phyloP scores from a whole-genome alignment of 1,140 invertebrate species.

The Dendroctonus valens region DNA sequence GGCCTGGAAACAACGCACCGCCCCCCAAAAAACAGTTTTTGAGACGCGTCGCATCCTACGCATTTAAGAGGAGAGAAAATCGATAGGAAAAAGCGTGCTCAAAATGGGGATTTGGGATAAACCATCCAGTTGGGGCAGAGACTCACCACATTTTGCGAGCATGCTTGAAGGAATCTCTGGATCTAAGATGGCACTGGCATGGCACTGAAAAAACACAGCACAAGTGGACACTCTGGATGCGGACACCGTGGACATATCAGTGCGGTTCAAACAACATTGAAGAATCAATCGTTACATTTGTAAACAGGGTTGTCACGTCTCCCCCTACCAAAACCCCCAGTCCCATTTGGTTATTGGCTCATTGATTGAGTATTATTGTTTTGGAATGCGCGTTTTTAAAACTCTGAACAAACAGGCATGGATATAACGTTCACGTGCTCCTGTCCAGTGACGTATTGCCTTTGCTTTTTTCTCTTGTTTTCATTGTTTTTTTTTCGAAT shows the following conservation, averaged over 20 bases:
- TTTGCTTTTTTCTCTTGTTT: conserved; percentile 38
- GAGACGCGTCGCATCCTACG: conserved; percentile 28
- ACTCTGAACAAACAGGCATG: conserved; percentile 49
- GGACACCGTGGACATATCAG: conserved; percentile 45
- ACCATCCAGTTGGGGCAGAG: conserved; percentile 5
- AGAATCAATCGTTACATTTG: conserved; percentile 54
- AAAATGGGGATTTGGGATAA: conserved; percentile 28
- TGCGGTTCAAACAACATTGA: conserved; percentile 51
- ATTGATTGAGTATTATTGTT: conserved; percentile 55
- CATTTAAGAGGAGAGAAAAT: conserved; percentile 24
- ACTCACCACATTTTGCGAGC: conserved; percentile 30
- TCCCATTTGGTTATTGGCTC: conserved; percentile 54
- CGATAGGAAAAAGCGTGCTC: conserved; percentile 33
- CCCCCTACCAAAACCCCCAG: conserved; percentile 48
- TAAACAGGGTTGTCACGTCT: conserved; percentile 53
- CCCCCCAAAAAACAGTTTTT: conserved; percentile 26
- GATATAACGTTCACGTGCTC: conserved; percentile 36
- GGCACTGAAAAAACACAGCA: background rate
- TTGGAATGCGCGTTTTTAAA: conserved; percentile 54
- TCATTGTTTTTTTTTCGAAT: conserved; percentile 36
- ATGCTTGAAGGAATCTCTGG: conserved; percentile 26
- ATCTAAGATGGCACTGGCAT: conserved; percentile 1
- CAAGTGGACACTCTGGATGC: conserved; percentile 4
- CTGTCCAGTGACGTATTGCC: conserved; percentile 42
- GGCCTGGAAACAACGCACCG: conserved; percentile 5